Base-by-base conservation (phyloP, 1,140 invertebrate species). In the Phymorhynchus buccinoides region DNA sequence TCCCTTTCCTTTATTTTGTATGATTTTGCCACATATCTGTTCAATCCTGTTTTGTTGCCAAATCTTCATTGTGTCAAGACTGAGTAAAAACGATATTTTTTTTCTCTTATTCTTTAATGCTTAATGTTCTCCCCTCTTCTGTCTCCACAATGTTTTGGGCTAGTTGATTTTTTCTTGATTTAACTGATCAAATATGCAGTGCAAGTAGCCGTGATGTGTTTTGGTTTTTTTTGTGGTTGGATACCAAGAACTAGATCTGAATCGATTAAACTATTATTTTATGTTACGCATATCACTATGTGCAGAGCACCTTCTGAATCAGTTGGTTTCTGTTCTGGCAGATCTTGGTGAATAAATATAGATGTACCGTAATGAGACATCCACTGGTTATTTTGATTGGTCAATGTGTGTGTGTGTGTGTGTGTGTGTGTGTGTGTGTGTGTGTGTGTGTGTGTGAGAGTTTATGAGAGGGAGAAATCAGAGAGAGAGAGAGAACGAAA, bases 401-500 rank as follows among this genome's bases (percentile, higher is more conserved):
- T 80, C 4, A 6, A n/a, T 66, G 80, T 81, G 80, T 68, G 62
- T 1, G 35, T 68, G 35, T 66, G 37, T 48, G 32, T 66, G 32
- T 41, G 48, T 22, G 80, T 66, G 52, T 41, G 52, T 18, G 48
- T 37, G 62, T 81, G 39, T 68, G 37, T 81, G 56, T n/a, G 0
- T 80, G 32, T 27, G 18, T 78, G 75, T 18, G 30, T 80, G 44
- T 80, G 79, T 80, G 44, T 56, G n/a, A 6, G n/a, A 22, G 79
- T n/a, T 7, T 80, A 35, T 80, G 77, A 44, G n/a, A n/a, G n/a
- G n/a, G n/a, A n/a, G n/a, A n/a, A n/a, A n/a, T n/a, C n/a, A n/a
- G n/a, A n/a, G n/a, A n/a, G n/a, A n/a, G n/a, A n/a, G n/a, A n/a
- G n/a, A n/a, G n/a, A n/a, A n/a, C n/a, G n/a, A n/a, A n/a, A n/a